Conservation (phyloP, 1,140 invertebrate species). For the Bombus impatiens region DNA sequence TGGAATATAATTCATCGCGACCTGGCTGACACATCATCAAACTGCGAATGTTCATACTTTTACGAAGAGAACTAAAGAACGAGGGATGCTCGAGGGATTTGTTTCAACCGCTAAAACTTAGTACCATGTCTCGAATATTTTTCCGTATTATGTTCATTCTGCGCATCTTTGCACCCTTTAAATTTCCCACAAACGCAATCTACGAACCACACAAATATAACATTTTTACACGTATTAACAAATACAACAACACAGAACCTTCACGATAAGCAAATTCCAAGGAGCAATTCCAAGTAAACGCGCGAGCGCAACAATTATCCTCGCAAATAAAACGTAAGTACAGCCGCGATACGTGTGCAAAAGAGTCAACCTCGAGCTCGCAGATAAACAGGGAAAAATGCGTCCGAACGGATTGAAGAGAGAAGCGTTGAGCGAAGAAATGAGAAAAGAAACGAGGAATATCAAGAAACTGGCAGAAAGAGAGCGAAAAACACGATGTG, state of each 20-base stretch:
- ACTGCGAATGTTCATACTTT: no score
- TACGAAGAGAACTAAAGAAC: no score
- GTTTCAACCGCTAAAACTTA: no score
- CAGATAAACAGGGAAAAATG: slow-evolving; percentile 42
- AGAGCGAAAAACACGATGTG: neutral
- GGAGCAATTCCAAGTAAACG: neutral
- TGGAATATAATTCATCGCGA: no score
- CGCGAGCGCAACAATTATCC: neutral
- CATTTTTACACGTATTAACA: neutral
- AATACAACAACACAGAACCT: neutral
- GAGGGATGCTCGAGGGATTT: no score
- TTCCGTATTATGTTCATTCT: no score
- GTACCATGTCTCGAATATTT: no score
- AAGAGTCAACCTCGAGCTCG: neutral
- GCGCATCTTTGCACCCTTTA: no score
- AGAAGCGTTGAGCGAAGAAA: neutral
- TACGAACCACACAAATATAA: neutral
- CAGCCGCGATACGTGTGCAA: neutral
- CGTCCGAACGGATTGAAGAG: neutral
- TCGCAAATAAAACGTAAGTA: neutral
- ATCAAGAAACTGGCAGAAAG: neutral
- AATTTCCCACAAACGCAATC: no score
- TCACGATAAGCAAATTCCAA: no score
- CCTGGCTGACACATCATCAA: no score
- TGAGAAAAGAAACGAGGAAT: neutral